Evolutionary conservation across 2,113 vertebrate species (phyloP), one percentile per base, ranked within the genome.

Genomic region (Numenius arquata): DNA sequence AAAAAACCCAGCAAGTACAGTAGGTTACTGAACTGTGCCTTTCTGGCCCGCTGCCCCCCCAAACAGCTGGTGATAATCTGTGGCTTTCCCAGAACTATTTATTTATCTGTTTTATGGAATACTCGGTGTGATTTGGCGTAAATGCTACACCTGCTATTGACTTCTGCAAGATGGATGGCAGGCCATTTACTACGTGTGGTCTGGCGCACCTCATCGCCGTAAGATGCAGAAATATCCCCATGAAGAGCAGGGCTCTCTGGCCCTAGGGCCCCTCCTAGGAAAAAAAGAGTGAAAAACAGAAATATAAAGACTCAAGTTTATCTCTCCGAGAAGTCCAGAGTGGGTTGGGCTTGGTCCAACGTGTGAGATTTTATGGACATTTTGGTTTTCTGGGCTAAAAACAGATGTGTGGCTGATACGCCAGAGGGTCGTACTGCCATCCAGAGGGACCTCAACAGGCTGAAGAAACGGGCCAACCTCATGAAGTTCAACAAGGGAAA

Each of bases 71-170:
- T 73, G 90, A 63, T 94, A 84, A 90, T 96, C 93, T 90, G 85
- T 58, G 93, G 82, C 38, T 93, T 97, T 97, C 87, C 95, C 95
- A 95, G 85, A 96, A 96, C 82, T 95, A 41, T 83, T 89, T 94
- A 75, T 94, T 90, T 93, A 40, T 95, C 92, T 92, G 62, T 48
- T 92, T 66, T 66, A 13, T 29, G 70, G 79, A 93, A 70, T 73
- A 7, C 82, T 91, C 18, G 0, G 19, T 55, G 68, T 66, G 63
- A 81, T 96, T n/a, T 96, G 85, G 63, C 76, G 82, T 59, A 82
- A 85, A 75, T 70, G 41, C 68, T 68, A 27, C 26, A 84, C 89
- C 89, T 90, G 82, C 83, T 90, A 50, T 88, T 80, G 93, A 91
- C 58, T 84, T 72, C 61, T 47, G 32, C 5, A n/a, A 68, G 86